A percentile compares a stretch with the other conserved stretches of the same genome.
Evolutionary conservation across 2,113 vertebrate genomes (phyloP).

Genomic region (Rhineura floridana): DNA sequence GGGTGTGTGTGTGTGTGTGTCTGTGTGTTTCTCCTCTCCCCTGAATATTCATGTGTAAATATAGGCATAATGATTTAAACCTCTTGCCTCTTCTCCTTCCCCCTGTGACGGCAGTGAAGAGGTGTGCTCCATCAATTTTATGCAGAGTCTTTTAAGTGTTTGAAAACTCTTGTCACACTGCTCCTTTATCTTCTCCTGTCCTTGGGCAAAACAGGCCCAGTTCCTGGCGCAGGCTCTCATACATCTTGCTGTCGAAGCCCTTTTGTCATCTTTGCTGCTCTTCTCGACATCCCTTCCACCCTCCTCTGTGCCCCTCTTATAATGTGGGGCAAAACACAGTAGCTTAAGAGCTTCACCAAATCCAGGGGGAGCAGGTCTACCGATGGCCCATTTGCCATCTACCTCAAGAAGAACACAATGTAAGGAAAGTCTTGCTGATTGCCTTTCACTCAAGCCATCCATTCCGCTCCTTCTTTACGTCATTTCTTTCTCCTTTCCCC

Average conservation of each 20-base stretch:
- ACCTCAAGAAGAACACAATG: no score
- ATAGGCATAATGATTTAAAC: slow-evolving; percentile 5
- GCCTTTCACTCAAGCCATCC: no score
- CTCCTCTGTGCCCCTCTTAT: not conserved
- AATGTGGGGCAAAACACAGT: not conserved
- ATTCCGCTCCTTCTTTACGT: no score
- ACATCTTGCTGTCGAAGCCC: not conserved
- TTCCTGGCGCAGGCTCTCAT: not conserved
- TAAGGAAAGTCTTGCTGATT: no score
- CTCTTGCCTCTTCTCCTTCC: slow-evolving; percentile 8
- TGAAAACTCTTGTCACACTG: slow-evolving; percentile 16
- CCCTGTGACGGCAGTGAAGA: not conserved
- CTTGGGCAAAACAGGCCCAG: not conserved
- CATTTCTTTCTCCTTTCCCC: no score
- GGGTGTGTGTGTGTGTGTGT: not conserved
- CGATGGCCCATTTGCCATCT: not conserved
- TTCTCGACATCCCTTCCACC: not conserved
- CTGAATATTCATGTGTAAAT: not conserved
- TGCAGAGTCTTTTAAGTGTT: slow-evolving; percentile 24
- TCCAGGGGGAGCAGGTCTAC: not conserved
- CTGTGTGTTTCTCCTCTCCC: no score
- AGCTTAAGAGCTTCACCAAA: not conserved
- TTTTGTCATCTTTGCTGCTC: not conserved
- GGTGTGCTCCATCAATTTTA: slow-evolving; percentile 26
- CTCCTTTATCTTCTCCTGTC: slow-evolving; percentile 4